Evolutionary conservation across 2,113 vertebrate species (phyloP).

Genomic region (Nesogale talazaci): DNA sequence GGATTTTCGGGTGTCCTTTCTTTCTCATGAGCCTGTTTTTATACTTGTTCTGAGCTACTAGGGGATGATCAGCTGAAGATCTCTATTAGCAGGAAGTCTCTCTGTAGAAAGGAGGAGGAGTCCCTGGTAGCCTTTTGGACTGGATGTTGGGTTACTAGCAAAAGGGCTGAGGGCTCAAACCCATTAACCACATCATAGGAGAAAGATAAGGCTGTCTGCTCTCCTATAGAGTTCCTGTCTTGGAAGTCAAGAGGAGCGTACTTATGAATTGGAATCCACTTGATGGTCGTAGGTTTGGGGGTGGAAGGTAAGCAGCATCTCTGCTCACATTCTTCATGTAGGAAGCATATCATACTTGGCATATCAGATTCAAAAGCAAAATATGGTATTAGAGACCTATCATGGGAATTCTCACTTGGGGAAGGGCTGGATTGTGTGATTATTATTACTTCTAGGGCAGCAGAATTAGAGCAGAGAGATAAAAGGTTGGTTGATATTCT

Average conservation of each 20-base stretch:
- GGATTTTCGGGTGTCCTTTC: not conserved
- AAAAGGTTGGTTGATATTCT: slow-evolving; percentile 31
- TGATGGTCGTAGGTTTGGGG: too few relatives aligned
- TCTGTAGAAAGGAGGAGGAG: not conserved
- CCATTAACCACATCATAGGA: too few relatives aligned
- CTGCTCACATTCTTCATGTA: slow-evolving; percentile 22
- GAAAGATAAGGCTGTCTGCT: too few relatives aligned
- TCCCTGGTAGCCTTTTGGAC: too few relatives aligned
- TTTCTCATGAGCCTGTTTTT: not conserved
- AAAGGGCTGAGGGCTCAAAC: too few relatives aligned
- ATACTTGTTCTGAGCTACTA: not conserved
- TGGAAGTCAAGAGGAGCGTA: too few relatives aligned
- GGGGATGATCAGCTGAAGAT: not conserved
- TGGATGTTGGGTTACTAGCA: too few relatives aligned
- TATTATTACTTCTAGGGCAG: slow-evolving; percentile 8
- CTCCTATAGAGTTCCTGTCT: too few relatives aligned
- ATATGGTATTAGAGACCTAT: not conserved
- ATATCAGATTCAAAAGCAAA: not conserved
- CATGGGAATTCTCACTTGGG: not conserved
- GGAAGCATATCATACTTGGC: not conserved
- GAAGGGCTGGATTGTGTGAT: not conserved
- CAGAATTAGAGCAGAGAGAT: slow-evolving; percentile 11
- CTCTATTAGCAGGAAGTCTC: not conserved
- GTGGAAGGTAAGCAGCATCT: not conserved
- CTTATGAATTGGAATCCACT: too few relatives aligned